Evolutionary conservation across 2,797 vertebrate genomes (phyloP).

Genomic region (Xenops minutus): DNA sequence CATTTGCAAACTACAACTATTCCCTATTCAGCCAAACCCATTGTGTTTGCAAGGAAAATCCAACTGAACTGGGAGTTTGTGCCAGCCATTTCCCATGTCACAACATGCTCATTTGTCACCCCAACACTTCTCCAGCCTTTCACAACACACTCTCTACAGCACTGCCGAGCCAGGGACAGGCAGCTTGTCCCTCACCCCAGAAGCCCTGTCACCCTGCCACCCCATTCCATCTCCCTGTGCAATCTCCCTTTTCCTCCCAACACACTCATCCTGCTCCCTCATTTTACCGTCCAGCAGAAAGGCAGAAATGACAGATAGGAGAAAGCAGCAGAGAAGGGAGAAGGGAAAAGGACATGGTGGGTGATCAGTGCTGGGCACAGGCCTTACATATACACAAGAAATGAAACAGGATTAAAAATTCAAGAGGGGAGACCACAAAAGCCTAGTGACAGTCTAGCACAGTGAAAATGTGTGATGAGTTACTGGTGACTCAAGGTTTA

Average conservation of each 20-base stretch:
- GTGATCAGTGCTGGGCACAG: not conserved
- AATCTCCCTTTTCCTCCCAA: not conserved
- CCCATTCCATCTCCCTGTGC: not conserved
- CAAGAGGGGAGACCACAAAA: not conserved
- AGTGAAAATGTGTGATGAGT: not conserved
- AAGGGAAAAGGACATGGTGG: not conserved
- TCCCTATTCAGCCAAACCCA: not conserved
- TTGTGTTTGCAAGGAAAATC: slow-evolving; percentile 18
- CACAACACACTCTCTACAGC: not conserved
- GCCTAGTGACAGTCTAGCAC: not conserved
- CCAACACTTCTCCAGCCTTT: not conserved
- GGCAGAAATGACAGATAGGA: not conserved
- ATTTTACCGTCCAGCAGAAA: not conserved
- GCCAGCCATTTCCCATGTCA: not conserved
- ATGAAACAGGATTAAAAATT: not conserved
- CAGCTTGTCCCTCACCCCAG: not conserved
- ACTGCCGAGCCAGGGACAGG: rapidly evolving
- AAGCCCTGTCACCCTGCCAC: not conserved
- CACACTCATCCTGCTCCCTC: not conserved
- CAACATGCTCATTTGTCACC: not conserved
- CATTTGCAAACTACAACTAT: not conserved
- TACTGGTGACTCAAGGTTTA: not conserved
- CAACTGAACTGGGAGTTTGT: not conserved
- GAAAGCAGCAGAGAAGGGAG: not conserved
- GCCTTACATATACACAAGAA: not conserved